Evolutionary conservation across 2,888 invertebrate species (phyloP).

Genomic region (Caenorhabditis sp.): DNA sequence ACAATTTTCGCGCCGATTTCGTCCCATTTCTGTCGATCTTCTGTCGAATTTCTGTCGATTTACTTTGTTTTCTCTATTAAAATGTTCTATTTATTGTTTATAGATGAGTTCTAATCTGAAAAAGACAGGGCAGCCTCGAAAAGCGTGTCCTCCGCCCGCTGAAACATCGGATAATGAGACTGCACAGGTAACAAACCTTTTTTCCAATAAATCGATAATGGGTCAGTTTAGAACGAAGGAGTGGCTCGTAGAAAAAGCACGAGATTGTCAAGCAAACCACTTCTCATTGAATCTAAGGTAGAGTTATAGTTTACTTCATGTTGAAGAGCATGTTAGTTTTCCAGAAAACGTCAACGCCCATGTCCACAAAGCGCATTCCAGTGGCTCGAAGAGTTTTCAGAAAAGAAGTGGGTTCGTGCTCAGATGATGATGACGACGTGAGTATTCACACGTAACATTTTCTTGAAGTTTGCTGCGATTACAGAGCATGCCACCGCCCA

Average conservation of each 20-base stretch:
- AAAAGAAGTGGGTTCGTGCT: no score
- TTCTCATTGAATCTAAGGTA: neutral
- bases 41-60: neutral
- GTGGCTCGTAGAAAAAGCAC: neutral
- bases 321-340: no score
- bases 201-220: neutral
- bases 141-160: neutral
- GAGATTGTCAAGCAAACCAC: neutral
- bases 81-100: no score
- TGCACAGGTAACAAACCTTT: neutral
- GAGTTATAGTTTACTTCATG: neutral
- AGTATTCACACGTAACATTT: neutral
- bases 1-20: neutral
- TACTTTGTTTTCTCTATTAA: neutral
- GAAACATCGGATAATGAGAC: neutral
- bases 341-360: no score
- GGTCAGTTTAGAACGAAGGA: neutral
- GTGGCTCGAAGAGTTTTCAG: no score
- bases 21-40: slow-evolving; percentile 4
- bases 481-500: neutral
- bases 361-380: no score
- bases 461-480: neutral
- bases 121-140: slow-evolving; percentile 1
- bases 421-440: no score
- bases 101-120: no score